These are phyloP conservation scores for Monodelphis domestica DNA, from an alignment of 2,797 vertebrate species.

Conservation along the genomic window DNA sequence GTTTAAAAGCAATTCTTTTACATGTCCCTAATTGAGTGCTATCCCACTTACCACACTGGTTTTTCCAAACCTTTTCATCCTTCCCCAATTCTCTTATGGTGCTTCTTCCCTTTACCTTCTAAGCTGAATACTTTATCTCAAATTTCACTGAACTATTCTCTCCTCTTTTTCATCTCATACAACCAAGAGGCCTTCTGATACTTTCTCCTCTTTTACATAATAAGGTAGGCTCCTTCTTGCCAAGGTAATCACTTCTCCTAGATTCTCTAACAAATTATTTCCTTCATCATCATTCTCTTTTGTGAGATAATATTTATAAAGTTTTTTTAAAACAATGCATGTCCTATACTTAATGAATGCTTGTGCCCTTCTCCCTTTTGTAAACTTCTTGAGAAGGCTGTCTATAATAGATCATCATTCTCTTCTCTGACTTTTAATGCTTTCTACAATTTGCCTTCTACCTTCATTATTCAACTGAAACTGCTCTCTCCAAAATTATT, in stretches of 20 bases:
- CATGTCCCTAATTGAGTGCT: not conserved
- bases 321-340: not conserved
- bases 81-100: not conserved
- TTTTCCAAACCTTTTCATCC: not conserved
- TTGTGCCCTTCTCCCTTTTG: not conserved
- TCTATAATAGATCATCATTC: not conserved
- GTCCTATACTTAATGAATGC: not conserved
- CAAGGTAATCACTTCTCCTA: not conserved
- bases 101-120: not conserved
- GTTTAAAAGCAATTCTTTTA: not conserved
- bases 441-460: not conserved
- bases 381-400: not conserved
- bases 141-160: not conserved
- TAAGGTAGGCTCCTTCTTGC: not conserved
- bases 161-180: not conserved
- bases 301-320: not conserved
- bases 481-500: not conserved
- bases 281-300: not conserved
- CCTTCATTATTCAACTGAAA: not conserved
- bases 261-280: not conserved
- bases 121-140: not conserved
- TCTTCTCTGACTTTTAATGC: not conserved
- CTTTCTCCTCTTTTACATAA: not conserved
- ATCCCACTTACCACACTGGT: not conserved
- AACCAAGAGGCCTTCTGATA: not conserved